Conservation (phyloP, 1,140 invertebrate species). For the Orussus abietinus region DNA sequence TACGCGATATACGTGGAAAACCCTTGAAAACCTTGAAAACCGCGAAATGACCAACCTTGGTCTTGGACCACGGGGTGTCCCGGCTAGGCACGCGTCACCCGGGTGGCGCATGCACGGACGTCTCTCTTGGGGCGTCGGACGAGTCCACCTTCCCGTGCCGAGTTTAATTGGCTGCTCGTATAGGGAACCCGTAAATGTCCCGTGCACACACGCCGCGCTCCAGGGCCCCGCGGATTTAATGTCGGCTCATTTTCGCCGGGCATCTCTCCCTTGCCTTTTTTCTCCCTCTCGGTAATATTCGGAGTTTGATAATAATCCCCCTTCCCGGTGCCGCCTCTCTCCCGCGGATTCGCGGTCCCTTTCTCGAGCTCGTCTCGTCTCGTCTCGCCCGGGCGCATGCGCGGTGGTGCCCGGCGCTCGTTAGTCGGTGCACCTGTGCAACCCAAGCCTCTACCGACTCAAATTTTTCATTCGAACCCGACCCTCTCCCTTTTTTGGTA, state of each 20-base stretch:
- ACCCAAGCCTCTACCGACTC: conserved; percentile 22
- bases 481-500: too few relatives aligned
- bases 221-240: conserved; percentile 9
- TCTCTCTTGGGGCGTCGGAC: too few relatives aligned
- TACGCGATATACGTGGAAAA: too few relatives aligned
- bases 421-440: conserved; percentile 40
- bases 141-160: too few relatives aligned
- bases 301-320: conserved; percentile 21
- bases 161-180: conserved; percentile 15
- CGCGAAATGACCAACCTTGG: too few relatives aligned
- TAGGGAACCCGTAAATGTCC: conserved; percentile 11
- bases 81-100: too few relatives aligned
- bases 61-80: too few relatives aligned
- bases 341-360: conserved; percentile 1
- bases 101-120: too few relatives aligned
- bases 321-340: conserved; percentile 3
- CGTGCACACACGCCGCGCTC: conserved; percentile 5
- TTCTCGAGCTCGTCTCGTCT: conserved; percentile 8
- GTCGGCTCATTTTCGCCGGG: conserved; percentile 20
- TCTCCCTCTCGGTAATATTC: conserved; percentile 17
- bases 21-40: too few relatives aligned
- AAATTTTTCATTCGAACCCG: conserved; percentile 33
- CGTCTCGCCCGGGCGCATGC: conserved; percentile 16
- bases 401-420: conserved; percentile 20
- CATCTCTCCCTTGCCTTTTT: conserved; percentile 13